Base-by-base conservation (phyloP, 2,797 vertebrate genomes). In the Bradypodion ventrale region DNA sequence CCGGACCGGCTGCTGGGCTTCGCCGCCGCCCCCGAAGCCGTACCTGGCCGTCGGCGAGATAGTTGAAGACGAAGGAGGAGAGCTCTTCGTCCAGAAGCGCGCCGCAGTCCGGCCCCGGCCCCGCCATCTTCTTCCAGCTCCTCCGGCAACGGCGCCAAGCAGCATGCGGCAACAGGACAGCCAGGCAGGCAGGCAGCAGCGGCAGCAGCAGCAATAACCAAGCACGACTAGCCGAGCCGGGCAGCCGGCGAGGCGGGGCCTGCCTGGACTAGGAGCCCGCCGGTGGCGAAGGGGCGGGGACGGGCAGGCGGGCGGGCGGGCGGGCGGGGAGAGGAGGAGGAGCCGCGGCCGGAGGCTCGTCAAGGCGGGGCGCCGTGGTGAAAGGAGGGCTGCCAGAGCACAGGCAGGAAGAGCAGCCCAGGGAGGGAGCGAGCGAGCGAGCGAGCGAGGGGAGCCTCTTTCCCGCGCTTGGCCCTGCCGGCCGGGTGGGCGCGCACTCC, bases 121-220 rank as follows among this genome's bases (percentile, higher is more conserved):
- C 92, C 97, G 97, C 98, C 98, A 99, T 99, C 97, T 99, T 99
- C 97, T 99, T 99, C 98, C 97, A 97, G 96, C 97, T 90, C 89
- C 89, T 89, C 90, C 90, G 88, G 87, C 91, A 81, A 84, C 87
- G 74, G 90, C 91, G 85, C 75, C 88, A 88, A 91, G 69, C 88
- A 87, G 97, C 97, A 92, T 90, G 90, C 93, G 87, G 88, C 87
- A 87, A 73, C 52, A n/a, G n/a, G n/a, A n/a, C n/a, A n/a, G n/a
- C n/a, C n/a, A n/a, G n/a, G n/a, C n/a, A n/a, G n/a, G n/a, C 70
- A 86, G 84, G 63, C 87, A 89, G 97, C 91, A 89, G 88, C 92
- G 81, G 84, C 81, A 83, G 68, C 73, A 83, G 85, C 35, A 63
- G 77, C 77, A 70, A n/a, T n/a, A n/a, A 49, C 29, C 78, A 81